phyloP scores from a whole-genome alignment of 2,797 vertebrate genomes.

The Malacoraja senta region DNA sequence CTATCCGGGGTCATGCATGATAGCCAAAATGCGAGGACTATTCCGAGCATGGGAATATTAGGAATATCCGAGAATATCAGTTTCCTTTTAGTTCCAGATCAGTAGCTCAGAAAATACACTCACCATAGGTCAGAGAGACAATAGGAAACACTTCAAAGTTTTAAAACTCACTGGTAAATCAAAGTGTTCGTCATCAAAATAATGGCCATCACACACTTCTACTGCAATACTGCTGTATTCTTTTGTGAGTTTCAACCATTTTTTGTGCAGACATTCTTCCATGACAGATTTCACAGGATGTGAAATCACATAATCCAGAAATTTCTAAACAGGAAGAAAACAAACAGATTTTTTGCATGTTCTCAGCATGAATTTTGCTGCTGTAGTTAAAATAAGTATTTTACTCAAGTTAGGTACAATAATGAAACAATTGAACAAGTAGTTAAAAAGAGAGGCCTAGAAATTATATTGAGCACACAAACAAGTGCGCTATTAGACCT shows the following conservation, averaged over 20 bases:
- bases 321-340: conserved; percentile 45
- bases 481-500: too few species aligned
- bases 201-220: conserved; percentile 47
- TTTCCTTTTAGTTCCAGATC: background rate
- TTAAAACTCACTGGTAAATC: conserved; percentile 46
- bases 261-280: conserved; percentile 44
- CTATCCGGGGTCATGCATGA: background rate
- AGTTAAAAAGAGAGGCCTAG: too few species aligned
- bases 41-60: background rate
- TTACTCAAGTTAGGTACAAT: background rate
- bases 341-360: background rate
- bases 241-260: conserved; percentile 42
- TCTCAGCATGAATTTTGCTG: background rate
- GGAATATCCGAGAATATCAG: background rate
- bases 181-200: conserved; percentile 43
- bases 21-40: background rate
- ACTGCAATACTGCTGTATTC: conserved; percentile 39
- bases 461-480: too few species aligned
- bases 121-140: background rate
- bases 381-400: background rate
- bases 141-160: conserved; percentile 31
- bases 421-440: background rate
- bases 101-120: background rate
- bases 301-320: conserved; percentile 42
- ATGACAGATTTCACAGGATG: conserved; percentile 39